These are phyloP conservation scores for Callimorpha dominula DNA, from an alignment of 2,888 invertebrate genomes.

Conservation along the genomic window DNA sequence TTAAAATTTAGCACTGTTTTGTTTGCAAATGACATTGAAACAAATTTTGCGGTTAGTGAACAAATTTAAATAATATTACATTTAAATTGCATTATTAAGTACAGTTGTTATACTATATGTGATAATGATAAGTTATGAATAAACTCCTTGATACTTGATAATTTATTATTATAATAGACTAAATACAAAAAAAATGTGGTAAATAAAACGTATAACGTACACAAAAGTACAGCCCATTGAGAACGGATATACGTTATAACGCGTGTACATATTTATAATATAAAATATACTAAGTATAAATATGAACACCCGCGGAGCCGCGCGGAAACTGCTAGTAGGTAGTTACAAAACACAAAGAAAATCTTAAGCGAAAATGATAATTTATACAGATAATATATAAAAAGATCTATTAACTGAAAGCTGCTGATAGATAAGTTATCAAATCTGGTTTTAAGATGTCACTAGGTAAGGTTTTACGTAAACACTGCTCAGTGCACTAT, in stretches of 20 bases:
- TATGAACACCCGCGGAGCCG: too few relatives aligned
- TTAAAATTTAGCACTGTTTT: neutral
- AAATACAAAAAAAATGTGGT: neutral
- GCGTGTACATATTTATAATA: too few relatives aligned
- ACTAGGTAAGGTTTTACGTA: neutral
- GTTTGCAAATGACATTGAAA: constrained; percentile 3
- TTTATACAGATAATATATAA: neutral
- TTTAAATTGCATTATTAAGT: neutral
- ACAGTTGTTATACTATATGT: too few relatives aligned
- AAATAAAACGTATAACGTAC: too few relatives aligned
- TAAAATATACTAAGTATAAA: too few relatives aligned
- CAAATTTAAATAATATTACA: neutral
- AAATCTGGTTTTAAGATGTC: neutral
- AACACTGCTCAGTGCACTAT: neutral
- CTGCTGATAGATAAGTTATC: neutral
- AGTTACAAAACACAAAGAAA: too few relatives aligned
- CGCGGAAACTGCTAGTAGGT: too few relatives aligned
- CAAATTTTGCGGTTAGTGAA: constrained; percentile 2
- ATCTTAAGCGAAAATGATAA: too few relatives aligned
- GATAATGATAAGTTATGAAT: neutral
- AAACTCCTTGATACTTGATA: neutral
- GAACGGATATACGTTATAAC: too few relatives aligned
- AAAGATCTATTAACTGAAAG: neutral
- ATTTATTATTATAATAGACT: neutral
- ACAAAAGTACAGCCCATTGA: neutral